phyloP scores from a whole-genome alignment of 2,113 vertebrate species.

The Limnothrissa miodon region DNA sequence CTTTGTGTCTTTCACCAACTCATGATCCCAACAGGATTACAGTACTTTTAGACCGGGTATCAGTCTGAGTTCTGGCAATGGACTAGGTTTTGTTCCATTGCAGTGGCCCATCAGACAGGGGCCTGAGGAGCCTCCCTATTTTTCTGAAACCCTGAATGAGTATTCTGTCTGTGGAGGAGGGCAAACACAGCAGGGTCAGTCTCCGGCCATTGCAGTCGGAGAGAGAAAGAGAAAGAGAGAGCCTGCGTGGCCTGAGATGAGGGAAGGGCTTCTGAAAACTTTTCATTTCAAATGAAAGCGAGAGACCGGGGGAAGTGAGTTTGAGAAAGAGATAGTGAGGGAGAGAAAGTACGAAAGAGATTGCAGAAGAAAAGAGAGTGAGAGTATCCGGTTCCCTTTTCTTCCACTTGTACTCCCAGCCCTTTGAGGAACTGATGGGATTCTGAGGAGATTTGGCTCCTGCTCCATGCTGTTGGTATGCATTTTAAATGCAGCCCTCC shows the following conservation, averaged over 20 bases:
- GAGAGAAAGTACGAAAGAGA: neutral
- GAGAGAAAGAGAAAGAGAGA: neutral
- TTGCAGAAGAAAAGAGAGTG: neutral
- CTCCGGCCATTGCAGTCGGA: constrained; percentile 33
- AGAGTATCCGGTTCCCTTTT: constrained; percentile 17
- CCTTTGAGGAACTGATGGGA: constrained; percentile 10
- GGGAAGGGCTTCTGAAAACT: neutral
- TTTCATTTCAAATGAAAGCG: constrained; percentile 1
- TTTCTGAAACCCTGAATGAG: constrained; percentile 44
- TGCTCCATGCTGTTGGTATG: constrained; percentile 7
- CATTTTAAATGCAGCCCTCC: constrained; percentile 2
- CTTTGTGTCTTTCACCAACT: constrained; percentile 19
- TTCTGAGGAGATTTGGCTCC: constrained; percentile 2
- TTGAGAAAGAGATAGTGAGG: neutral
- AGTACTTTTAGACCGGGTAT: constrained; percentile 5
- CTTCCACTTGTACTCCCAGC: neutral
- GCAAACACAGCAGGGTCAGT: constrained; percentile 28
- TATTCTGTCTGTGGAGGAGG: constrained; percentile 45
- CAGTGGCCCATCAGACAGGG: neutral
- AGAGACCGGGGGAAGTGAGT: neutral
- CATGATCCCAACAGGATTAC: constrained; percentile 12
- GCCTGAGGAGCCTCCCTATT: constrained; percentile 31
- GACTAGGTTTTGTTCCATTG: neutral
- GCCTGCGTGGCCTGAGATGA: neutral
- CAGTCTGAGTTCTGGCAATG: neutral